A percentile compares a stretch with the other conserved stretches of the same genome.
Evolutionary conservation across 2,113 vertebrate species (phyloP).

Genomic region (Charina bottae): DNA sequence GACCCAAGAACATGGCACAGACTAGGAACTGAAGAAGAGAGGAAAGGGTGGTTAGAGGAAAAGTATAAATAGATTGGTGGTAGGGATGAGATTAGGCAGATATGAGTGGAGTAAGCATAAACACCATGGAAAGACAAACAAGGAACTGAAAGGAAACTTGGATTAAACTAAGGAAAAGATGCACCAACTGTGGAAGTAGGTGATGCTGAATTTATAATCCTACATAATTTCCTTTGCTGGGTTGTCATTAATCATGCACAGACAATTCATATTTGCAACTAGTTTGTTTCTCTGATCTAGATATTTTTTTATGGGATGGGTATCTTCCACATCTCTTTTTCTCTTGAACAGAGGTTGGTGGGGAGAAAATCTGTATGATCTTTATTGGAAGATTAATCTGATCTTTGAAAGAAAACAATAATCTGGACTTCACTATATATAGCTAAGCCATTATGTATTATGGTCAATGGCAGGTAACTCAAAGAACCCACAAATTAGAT

Average conservation of each 20-base stretch:
- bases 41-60: not conserved
- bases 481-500: slow-evolving; percentile 10
- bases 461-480: slow-evolving; percentile 7
- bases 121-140: not conserved
- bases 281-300: not conserved
- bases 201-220: not conserved
- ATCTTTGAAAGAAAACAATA: not conserved
- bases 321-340: not conserved
- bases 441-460: not conserved
- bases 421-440: not conserved
- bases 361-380: not conserved
- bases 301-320: not conserved
- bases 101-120: not conserved
- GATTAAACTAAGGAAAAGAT: not conserved
- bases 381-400: not conserved
- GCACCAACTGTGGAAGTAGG: not conserved
- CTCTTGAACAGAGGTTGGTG: not conserved
- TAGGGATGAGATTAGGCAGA: not conserved
- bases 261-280: not conserved
- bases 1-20: not conserved
- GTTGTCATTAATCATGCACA: not conserved
- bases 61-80: not conserved
- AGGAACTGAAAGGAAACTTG: not conserved
- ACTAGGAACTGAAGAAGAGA: not conserved
- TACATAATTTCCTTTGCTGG: too few species aligned